A percentile compares a stretch with the other conserved stretches of the same genome.
phyloP scores from a whole-genome alignment of 2,797 vertebrate species.

The Rallus crepitans region DNA sequence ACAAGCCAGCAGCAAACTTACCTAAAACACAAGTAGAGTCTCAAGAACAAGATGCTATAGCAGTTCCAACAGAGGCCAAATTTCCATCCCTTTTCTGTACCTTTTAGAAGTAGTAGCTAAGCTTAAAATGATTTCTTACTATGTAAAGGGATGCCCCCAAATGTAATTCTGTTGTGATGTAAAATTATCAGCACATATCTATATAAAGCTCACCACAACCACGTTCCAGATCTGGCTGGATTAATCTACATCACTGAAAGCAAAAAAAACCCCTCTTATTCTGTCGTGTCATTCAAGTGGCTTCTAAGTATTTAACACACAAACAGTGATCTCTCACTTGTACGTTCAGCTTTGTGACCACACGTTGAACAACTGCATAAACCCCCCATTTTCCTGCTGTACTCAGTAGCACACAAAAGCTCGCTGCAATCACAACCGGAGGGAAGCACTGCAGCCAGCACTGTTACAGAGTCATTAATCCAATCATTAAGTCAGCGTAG shows the following conservation, averaged over 20 bases:
- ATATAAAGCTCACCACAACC: neutral
- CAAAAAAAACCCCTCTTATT: neutral
- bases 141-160: neutral
- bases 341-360: neutral
- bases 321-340: neutral
- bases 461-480: conserved; percentile 72
- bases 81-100: neutral
- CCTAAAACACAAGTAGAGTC: neutral
- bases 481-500: conserved; percentile 80
- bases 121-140: fast-evolving
- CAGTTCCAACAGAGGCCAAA: neutral
- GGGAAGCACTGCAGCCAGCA: conserved; percentile 68
- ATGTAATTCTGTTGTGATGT: neutral
- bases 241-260: neutral
- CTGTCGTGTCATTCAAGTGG: fast-evolving
- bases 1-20: neutral
- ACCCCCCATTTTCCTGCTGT: neutral
- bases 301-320: neutral
- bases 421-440: conserved; percentile 73
- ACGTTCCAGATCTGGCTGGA: neutral
- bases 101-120: neutral
- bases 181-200: neutral
- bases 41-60: neutral
- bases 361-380: neutral
- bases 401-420: conserved; percentile 70